Base-by-base conservation (phyloP, 2,888 invertebrate genomes). In the Nymphalis urticae region DNA sequence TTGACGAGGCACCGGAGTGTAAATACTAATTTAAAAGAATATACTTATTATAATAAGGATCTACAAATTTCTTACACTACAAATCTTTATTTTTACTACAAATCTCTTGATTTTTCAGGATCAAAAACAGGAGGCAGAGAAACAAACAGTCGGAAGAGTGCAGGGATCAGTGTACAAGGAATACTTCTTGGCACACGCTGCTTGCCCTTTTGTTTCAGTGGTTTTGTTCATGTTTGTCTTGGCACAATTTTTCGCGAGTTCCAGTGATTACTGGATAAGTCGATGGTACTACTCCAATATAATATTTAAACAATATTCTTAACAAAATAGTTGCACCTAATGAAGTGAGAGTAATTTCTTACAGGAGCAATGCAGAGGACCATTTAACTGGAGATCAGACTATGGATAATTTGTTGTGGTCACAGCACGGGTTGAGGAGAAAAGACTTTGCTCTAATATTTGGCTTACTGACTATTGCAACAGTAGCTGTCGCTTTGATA, bases 401-500 rank as follows among this genome's bases (percentile, higher is more conserved):
- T 7, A 83, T 89, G 75, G 92, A 92, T 69, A 82, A 81, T 24
- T 75, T 85, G 16, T 62, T 90, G 50, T 92, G 92, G 92, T 66
- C 77, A 0, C 87, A 90, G 64, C 82, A 85, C 62, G 89, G 89
- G 1, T 67, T 91, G 16, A 66, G 71, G 2, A 81, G 92, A 53
- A 80, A 78, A n/a, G 81, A 85, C 48, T 92, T 84, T 51, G 87
- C 87, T 1, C 42, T 86, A 10, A 92, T 95, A 70, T 95, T 95
- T 73, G 93, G 94, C 0, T 86, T 89, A 7, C 85, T 95, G 32
- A 94, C 95, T 0, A 71, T 93, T 2, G 87, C 93, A 0, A 88
- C 94, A 5, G 93, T 95, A 59, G 71, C 94, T 17, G 85, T 95
- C n/a, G 95, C 95, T 10, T 82, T 95, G 61, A 79, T 93, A 16